Evolutionary conservation across 2,797 vertebrate genomes (phyloP).

Genomic region (Characodon lateralis): DNA sequence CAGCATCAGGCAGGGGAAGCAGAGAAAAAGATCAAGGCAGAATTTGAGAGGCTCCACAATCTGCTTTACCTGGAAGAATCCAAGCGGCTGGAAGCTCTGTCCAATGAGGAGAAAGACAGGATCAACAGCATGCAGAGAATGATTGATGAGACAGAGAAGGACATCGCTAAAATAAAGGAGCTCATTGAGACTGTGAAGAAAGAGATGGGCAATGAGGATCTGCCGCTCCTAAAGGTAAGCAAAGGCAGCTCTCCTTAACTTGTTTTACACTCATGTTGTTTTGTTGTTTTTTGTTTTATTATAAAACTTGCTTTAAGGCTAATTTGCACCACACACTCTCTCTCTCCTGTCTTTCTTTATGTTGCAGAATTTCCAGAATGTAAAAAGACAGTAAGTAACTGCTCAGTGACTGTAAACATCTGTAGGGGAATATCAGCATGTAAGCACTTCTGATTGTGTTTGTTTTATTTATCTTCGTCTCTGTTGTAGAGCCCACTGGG

Average conservation of each 20-base stretch:
- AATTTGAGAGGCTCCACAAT: conserved; percentile 74
- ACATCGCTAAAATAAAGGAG: conserved; percentile 53
- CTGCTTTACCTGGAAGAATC: conserved; percentile 65
- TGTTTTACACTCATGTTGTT: neutral
- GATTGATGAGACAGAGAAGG: conserved; percentile 38
- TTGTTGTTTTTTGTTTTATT: neutral
- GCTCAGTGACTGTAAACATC: neutral
- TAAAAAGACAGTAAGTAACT: conserved; percentile 78
- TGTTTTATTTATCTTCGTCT: neutral
- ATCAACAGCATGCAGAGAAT: conserved; percentile 36
- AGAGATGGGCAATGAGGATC: conserved; percentile 78
- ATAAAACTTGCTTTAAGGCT: conserved; percentile 6
- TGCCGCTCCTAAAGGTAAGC: conserved; percentile 58
- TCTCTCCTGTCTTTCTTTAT: conserved; percentile 23
- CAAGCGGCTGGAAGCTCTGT: conserved; percentile 62
- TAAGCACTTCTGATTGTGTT: conserved; percentile 1
- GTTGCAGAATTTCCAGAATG: conserved; percentile 75
- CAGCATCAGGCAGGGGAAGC: conserved; percentile 76
- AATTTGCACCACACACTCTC: neutral
- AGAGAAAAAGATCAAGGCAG: conserved; percentile 71
- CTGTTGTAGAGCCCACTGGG: conserved; percentile 74
- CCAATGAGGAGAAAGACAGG: conserved; percentile 73
- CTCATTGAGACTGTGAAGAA: conserved; percentile 69
- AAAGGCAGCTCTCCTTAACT: neutral
- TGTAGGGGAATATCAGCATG: neutral